A percentile compares a stretch with the other conserved stretches of the same genome.
Conservation (phyloP, 2,113 vertebrate genomes). For the Dipodomys merriami region DNA sequence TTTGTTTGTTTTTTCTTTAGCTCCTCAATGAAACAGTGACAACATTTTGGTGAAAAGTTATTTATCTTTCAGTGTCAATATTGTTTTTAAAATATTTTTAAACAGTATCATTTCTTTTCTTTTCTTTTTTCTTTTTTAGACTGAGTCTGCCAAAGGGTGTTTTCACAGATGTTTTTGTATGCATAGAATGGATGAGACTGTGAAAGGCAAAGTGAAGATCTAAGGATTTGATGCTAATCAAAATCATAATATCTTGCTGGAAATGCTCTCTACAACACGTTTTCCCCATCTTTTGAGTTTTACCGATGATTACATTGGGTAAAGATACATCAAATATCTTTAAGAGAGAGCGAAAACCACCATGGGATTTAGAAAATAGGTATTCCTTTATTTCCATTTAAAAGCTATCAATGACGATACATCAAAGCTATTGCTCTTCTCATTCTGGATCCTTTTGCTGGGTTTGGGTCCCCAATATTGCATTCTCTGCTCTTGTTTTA, state of each 20-base stretch:
- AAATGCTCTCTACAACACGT: background rate
- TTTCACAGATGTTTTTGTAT: slow-evolving; percentile 19
- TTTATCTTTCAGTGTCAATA: background rate
- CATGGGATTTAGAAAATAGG: slow-evolving; percentile 19
- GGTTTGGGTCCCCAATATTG: background rate
- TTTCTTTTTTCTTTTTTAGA: background rate
- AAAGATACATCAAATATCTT: slow-evolving; percentile 2
- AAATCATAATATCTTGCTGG: background rate
- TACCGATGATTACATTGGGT: background rate
- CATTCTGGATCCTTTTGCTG: background rate
- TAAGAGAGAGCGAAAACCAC: background rate
- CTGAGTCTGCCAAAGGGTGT: background rate
- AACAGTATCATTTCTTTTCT: background rate
- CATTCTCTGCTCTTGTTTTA: slow-evolving; percentile 39
- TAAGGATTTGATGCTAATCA: background rate
- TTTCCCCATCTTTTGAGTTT: slow-evolving; percentile 24
- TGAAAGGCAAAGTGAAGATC: background rate
- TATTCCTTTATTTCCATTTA: slow-evolving; percentile 44
- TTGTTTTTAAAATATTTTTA: background rate
- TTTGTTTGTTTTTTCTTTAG: too few relatives aligned
- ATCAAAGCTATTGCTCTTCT: slow-evolving; percentile 40
- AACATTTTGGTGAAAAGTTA: background rate
- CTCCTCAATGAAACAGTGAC: background rate
- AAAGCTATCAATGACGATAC: background rate
- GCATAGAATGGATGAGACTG: background rate